Percentiles rank a stretch among this genome's conserved stretches.
Conservation (phyloP, 2,797 vertebrate species). For the Paramormyrops hopkinsi region DNA sequence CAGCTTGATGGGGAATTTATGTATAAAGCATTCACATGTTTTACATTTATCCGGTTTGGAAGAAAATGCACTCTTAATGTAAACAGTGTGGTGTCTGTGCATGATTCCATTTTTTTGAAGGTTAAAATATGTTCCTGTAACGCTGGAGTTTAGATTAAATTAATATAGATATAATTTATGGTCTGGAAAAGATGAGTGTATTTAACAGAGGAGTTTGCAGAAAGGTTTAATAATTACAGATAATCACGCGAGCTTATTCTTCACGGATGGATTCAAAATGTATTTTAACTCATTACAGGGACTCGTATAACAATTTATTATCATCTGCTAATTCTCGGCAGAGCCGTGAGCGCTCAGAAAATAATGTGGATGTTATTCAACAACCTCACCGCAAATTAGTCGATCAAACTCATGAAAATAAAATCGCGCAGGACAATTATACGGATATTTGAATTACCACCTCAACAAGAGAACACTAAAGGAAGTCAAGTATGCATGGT, state of each 20-base stretch:
- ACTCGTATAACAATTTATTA: slow-evolving; percentile 15
- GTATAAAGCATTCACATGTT: slow-evolving; percentile 37
- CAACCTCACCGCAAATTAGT: slow-evolving; percentile 9
- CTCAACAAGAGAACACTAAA: slow-evolving; percentile 2
- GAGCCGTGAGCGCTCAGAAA: not conserved
- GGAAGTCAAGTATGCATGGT: not conserved
- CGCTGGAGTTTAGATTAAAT: not conserved
- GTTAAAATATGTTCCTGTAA: not conserved
- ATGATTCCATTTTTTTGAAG: not conserved
- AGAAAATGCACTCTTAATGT: slow-evolving; percentile 35
- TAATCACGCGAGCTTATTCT: not conserved
- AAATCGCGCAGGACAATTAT: slow-evolving; percentile 4
- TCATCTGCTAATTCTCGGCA: not conserved
- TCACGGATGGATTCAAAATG: not conserved
- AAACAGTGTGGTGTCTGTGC: not conserved
- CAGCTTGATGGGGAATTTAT: slow-evolving; percentile 40
- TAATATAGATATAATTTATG: not conserved
- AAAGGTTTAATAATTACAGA: slow-evolving; percentile 1
- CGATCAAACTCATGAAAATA: slow-evolving; percentile 7
- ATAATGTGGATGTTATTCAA: not conserved
- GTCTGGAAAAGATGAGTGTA: not conserved
- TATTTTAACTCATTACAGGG: slow-evolving; percentile 1
- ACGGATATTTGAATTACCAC: not conserved
- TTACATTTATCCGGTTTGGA: slow-evolving; percentile 50
- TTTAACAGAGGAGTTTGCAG: not conserved